Evolutionary conservation across 2,888 invertebrate genomes (phyloP), one percentile per base, ranked within the genome.

Genomic region (Yponomeuta sedellus): DNA sequence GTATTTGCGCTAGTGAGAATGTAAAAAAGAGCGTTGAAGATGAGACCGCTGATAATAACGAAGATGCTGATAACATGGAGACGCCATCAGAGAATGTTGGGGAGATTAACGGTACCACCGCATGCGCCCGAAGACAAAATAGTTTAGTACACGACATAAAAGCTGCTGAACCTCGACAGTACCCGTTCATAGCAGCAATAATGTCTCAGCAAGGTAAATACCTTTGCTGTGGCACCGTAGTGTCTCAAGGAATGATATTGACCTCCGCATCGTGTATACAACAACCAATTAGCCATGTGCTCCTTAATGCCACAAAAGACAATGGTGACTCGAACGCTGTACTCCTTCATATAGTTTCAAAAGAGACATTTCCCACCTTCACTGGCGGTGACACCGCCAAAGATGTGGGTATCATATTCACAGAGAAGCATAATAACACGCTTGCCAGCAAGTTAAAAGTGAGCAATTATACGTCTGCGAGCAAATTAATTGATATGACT

Each of bases 201-300:
- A 83, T 88, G 84, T 86, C 88, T 16, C 78, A 83, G 61, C 81
- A 83, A 70, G 78, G 86, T 70, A 85, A 86, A 72, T 87, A 84
- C 70, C 70, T 89, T 52, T 91, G 90, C 71, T 77, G 88, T 28
- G 90, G 90, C 59, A 70, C 82, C 39, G 70, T 90, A 25, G 75
- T 91, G 10, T 80, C 87, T 1, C 84, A 86, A 69, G 86, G 88
- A 12, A 44, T 90, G 66, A 75, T 90, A 69, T 73, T 91, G 58
- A 91, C 90, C 10, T 79, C 88, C 28, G 88, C 84, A 57, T 69
- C 73, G 64, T 91, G 90, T 71, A 74, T 79, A 61, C 72, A 75
- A 64, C 71, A 72, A 66, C 73, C 83, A 44, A 67, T 83, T 64
- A 83, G 81, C 70, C 79, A 86, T 67, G 79, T 84, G n/a, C 71